Evolutionary conservation across 2,888 invertebrate genomes (phyloP), one percentile per base, ranked within the genome.

Genomic region (Caenorhabditis sp.): DNA sequence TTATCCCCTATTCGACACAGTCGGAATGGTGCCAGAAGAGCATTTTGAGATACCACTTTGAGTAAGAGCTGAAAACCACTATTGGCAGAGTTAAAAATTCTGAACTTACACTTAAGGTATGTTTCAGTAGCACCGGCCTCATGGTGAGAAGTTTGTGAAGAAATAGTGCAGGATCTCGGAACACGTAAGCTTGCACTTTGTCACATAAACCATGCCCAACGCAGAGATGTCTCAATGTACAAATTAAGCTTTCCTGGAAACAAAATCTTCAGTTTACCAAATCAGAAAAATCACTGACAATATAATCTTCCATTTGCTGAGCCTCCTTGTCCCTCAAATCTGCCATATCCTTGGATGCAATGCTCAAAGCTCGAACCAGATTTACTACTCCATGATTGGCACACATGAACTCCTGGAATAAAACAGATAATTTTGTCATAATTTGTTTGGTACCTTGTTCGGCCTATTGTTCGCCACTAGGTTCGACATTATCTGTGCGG

Each of bases 401-500:
- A 10, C 86, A 81, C 24, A 90, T 79, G 56, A 85, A 89, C 59
- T 88, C 88, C 86, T 87, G 59, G 47, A 81, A 51, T 14, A 5
- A 1, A 2, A 10, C 6, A 8, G 4, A 6, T 12, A 38, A 10
- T 38, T 38, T 38, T 38, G 12, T 10, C 12, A 10, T 38, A 10
- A 12, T 10, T 6, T 7, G 4, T 5, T 56, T 6, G 0, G 0
- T 49, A 87, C 90, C 73, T 90, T 90, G 61, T 89, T 89, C 7
- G 41, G 64, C 19, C 69, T 61, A 51, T 90, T 87, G 49, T 91
- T 91, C 10, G 90, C 90, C 19, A 87, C 84, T 59, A 91, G 77
- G 70, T 91, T 91, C 35, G 86, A 84, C 44, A 91, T 72, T 12
- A 87, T 89, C 56, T 90, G 89, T 12, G 85, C 86, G 12, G 84